Base-by-base conservation (phyloP, 2,113 vertebrate genomes). In the Piprites chloris region DNA sequence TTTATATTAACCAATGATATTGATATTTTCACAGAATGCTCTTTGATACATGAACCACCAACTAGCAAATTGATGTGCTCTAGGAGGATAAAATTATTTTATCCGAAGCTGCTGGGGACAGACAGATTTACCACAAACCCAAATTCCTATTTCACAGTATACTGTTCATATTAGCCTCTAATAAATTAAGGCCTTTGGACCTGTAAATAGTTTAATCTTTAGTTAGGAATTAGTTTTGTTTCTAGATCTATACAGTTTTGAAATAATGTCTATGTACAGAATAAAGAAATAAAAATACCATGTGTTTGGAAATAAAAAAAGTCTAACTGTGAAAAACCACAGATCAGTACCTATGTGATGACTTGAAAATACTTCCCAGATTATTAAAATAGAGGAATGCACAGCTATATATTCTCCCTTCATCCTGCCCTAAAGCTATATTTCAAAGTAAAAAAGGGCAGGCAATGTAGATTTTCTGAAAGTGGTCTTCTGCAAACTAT, bases 1-100 rank as follows among this genome's bases (percentile, higher is more conserved):
- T 98, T 98, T 98, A 98, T 98, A 98, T 98, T 98, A 98, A 98
- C 98, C 98, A 98, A 98, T 98, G 98, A 98, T 98, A 98, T 98
- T 98, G 98, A 98, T 98, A 98, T 98, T 98, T 98, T 98, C 98
- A 98, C 97, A 98, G 98, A 97, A 98, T 85, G 65, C 89, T 97
- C 95, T 98, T 98, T 98, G 98, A 98, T 98, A 98, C 98, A 98
- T 98, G 98, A 98, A 98, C 97, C 97, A 98, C 95, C 8, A 87
- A 96, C 97, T 97, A 93, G 95, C 97, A 98, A 98, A 98, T 90
- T 98, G 97, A 98, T 98, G 97, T 96, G 95, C 97, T 96, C 87
- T 93, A 94, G 97, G 98, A 97, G 96, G 95, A 95, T 93, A 97
- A 98, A 97, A 98, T 97, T 94, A 97, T 98, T 98, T 98, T 95